Conservation (phyloP, 1,140 invertebrate species). For the Chironomus striatipennis region DNA sequence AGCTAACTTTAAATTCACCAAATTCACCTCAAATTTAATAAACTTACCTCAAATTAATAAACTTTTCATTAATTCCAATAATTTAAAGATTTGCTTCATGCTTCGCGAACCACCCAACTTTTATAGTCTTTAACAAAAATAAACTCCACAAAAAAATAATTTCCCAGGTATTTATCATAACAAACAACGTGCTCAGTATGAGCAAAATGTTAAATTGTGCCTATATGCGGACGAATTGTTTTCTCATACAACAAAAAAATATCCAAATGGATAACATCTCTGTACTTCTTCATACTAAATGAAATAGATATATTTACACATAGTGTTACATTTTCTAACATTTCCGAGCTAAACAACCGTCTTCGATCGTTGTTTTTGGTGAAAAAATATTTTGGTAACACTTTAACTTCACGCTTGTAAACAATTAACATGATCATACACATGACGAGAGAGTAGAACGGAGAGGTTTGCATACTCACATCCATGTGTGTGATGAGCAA, state of each 20-base stretch:
- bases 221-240: neutral
- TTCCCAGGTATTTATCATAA: neutral
- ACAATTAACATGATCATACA: constrained; percentile 8
- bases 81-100: no score
- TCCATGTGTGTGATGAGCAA: no score
- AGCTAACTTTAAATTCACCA: no score
- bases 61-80: no score
- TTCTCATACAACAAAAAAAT: neutral
- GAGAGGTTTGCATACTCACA: neutral
- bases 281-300: no score
- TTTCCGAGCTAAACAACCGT: neutral
- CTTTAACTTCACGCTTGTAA: constrained; percentile 2
- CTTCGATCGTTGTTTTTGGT: neutral
- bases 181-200: constrained; percentile 5
- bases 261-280: neutral
- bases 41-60: no score
- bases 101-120: no score
- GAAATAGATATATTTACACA: no score
- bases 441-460: neutral
- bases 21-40: no score
- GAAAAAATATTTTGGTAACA: constrained; percentile 19
- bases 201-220: neutral
- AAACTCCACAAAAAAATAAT: no score
- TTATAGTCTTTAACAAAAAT: no score
- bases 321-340: no score